These are phyloP conservation scores for Odontomyia ornata DNA, from an alignment of 2,888 invertebrate genomes.

Conservation along the genomic window DNA sequence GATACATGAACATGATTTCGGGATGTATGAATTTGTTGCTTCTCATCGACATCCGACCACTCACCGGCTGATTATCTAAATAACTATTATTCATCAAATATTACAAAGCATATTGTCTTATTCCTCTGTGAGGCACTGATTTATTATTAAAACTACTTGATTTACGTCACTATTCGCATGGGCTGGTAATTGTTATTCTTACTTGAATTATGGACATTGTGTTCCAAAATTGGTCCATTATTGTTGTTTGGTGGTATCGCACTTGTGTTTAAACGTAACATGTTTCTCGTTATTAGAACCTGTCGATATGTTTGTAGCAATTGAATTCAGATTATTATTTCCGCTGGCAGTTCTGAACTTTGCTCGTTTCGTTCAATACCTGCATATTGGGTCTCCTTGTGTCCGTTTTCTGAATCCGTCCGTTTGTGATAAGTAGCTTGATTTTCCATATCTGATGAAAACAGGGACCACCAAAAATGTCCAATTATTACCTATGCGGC, in stretches of 20 bases:
- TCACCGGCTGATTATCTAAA: slow-evolving; percentile 53
- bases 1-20: slow-evolving; percentile 55
- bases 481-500: too few species aligned
- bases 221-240: slow-evolving; percentile 51
- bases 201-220: slow-evolving; percentile 50
- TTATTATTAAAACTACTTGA: slow-evolving; percentile 55
- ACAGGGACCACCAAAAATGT: too few species aligned
- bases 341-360: slow-evolving; percentile 15
- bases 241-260: slow-evolving; percentile 66
- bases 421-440: slow-evolving; percentile 83
- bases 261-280: slow-evolving; percentile 80
- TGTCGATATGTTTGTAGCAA: slow-evolving; percentile 47
- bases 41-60: slow-evolving; percentile 54
- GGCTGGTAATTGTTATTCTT: slow-evolving; percentile 53
- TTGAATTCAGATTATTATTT: background rate
- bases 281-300: slow-evolving; percentile 68
- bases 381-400: slow-evolving; percentile 88
- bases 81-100: slow-evolving; percentile 57
- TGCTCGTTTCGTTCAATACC: slow-evolving; percentile 73
- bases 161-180: slow-evolving; percentile 59
- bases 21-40: slow-evolving; percentile 56
- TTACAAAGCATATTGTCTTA: slow-evolving; percentile 58
- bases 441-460: slow-evolving; percentile 91
- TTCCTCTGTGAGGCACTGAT: slow-evolving; percentile 59
- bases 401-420: slow-evolving; percentile 89